phyloP scores from a whole-genome alignment of 2,113 vertebrate genomes.

The Sinocyclocheilus anshuiensis region DNA sequence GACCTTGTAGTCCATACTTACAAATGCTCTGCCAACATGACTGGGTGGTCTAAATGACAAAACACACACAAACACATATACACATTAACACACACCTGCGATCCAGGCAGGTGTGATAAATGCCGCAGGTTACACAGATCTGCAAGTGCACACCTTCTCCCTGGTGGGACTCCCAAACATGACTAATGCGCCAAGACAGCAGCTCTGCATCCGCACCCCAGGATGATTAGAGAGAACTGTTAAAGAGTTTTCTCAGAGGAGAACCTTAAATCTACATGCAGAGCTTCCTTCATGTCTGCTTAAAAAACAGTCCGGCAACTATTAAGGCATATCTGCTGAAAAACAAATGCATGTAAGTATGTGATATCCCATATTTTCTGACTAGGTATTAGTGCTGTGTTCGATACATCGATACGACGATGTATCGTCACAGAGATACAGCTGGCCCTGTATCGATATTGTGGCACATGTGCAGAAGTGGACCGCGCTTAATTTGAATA shows the following conservation, averaged over 20 bases:
- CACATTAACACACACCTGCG: constrained; percentile 42
- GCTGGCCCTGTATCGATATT: too few species aligned
- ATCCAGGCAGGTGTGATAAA: constrained; percentile 51
- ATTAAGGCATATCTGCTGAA: not conserved
- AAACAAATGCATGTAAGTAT: not conserved
- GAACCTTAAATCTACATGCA: not conserved
- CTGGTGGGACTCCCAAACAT: constrained; percentile 50
- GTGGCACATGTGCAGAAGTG: too few species aligned
- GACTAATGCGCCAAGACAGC: constrained; percentile 64
- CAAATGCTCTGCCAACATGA: not conserved
- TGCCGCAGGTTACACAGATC: constrained; percentile 44
- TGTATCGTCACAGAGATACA: too few species aligned
- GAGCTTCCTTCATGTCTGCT: not conserved
- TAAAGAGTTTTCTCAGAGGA: constrained; percentile 57
- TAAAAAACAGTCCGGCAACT: not conserved
- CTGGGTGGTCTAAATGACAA: constrained; percentile 30
- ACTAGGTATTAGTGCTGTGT: not conserved
- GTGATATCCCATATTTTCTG: not conserved
- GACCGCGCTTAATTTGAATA: too few species aligned
- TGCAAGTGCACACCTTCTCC: constrained; percentile 31
- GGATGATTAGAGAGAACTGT: constrained; percentile 64
- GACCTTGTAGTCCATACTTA: not conserved
- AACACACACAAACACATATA: not conserved
- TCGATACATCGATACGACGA: too few species aligned
- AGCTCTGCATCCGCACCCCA: constrained; percentile 59